These are phyloP conservation scores for Drosophila quadrilineata DNA, from an alignment of 1,140 invertebrate genomes.

Conservation along the genomic window DNA sequence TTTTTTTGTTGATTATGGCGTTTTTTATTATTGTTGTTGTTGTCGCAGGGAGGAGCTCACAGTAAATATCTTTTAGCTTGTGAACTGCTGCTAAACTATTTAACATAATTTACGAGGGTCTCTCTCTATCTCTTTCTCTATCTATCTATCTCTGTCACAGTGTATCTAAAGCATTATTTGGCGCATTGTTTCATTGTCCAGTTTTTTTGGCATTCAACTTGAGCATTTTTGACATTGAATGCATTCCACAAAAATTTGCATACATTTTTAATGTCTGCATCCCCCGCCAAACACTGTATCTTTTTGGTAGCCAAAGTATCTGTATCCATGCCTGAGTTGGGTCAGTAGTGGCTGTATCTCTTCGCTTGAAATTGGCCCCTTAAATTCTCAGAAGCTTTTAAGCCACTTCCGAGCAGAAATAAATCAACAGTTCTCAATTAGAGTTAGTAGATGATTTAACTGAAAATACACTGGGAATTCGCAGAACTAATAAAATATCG, in stretches of 20 bases:
- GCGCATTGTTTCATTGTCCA: slow-evolving; percentile 20
- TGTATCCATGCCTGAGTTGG: slow-evolving; percentile 12
- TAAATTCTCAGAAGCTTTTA: slow-evolving; percentile 27
- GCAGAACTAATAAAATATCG: not conserved
- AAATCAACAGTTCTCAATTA: too few species aligned
- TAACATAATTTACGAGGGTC: too few species aligned
- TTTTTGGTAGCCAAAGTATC: slow-evolving; percentile 37
- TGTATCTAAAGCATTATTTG: too few species aligned
- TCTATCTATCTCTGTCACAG: not conserved
- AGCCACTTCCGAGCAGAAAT: too few species aligned
- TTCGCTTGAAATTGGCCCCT: slow-evolving; percentile 19
- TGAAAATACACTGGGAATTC: too few species aligned
- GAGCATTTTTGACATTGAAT: slow-evolving; percentile 51
- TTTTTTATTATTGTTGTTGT: not conserved
- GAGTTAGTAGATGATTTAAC: too few species aligned
- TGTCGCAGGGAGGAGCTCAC: slow-evolving; percentile 12
- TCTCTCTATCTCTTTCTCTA: slow-evolving; percentile 22
- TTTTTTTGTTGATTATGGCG: slow-evolving; percentile 6
- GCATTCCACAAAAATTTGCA: slow-evolving; percentile 49
- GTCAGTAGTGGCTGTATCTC: not conserved
- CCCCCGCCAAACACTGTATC: slow-evolving; percentile 41
- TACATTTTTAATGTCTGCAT: slow-evolving; percentile 31
- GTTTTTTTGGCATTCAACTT: slow-evolving; percentile 53
- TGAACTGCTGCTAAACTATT: slow-evolving; percentile 25
- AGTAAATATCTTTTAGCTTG: slow-evolving; percentile 14